Evolutionary conservation across 2,797 vertebrate genomes (phyloP).

Genomic region (Harpagifer antarcticus): DNA sequence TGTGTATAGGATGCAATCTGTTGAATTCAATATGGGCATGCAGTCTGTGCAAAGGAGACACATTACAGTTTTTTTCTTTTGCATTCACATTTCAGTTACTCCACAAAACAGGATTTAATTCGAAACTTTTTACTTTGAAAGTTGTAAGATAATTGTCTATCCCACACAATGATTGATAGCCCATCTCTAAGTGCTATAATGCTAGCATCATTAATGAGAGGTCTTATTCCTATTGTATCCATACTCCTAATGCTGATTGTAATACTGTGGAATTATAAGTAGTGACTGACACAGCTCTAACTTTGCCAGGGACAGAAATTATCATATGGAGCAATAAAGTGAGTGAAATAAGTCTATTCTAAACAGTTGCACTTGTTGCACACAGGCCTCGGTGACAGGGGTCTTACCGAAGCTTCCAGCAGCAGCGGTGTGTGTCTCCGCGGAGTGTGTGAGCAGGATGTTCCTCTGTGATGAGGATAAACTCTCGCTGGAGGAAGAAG

Average conservation of each 20-base stretch:
- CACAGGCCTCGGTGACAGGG: slow-evolving; percentile 42
- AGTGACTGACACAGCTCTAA: neutral
- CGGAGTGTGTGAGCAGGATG: slow-evolving; percentile 63
- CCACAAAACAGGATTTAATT: neutral
- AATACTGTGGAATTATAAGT: neutral
- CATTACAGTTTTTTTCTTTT: neutral
- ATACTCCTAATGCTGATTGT: neutral
- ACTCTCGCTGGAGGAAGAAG: slow-evolving; percentile 62
- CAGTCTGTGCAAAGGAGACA: neutral
- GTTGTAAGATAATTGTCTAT: neutral
- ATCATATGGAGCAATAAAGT: no score
- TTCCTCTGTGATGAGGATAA: slow-evolving; percentile 73
- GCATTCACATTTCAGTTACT: neutral
- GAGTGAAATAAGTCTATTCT: neutral
- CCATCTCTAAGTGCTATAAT: neutral
- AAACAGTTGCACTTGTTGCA: slow-evolving; percentile 5
- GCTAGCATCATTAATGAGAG: neutral
- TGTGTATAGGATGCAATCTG: neutral
- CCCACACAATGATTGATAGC: no score
- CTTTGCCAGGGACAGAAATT: neutral
- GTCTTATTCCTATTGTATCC: neutral
- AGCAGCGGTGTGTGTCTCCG: slow-evolving; percentile 52
- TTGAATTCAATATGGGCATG: no score
- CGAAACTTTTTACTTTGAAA: neutral
- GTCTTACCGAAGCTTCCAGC: slow-evolving; percentile 75